Evolutionary conservation across 2,888 invertebrate species (phyloP).

Genomic region (Hypomecis punctinalis): DNA sequence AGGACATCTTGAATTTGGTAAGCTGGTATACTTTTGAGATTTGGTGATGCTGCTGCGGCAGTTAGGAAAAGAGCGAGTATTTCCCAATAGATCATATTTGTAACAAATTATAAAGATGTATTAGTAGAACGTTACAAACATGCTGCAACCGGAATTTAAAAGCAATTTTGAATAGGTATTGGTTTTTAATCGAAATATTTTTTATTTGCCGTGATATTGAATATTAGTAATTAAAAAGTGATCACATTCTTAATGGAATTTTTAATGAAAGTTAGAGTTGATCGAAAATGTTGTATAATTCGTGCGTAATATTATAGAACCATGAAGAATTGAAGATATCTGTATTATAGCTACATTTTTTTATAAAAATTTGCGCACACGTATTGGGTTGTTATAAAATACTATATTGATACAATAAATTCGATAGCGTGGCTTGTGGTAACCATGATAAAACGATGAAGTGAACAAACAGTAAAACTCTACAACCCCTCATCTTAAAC

Average conservation of each 20-base stretch:
- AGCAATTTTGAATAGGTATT: constrained; percentile 3
- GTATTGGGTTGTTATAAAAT: no score
- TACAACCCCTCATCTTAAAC: no score
- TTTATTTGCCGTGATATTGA: constrained; percentile 24
- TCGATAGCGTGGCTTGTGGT: no score
- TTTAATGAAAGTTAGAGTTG: neutral
- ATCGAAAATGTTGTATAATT: neutral
- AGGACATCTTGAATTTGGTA: constrained; percentile 16
- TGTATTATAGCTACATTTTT: no score
- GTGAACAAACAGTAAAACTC: no score
- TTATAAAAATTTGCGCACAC: no score
- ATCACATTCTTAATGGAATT: constrained; percentile 7
- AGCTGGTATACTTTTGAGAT: neutral
- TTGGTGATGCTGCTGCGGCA: neutral
- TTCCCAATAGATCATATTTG: neutral
- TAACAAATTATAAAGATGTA: neutral
- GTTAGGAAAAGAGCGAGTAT: constrained; percentile 6
- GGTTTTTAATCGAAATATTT: constrained; percentile 10
- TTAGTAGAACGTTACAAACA: neutral
- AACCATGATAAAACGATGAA: no score
- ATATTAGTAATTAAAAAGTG: constrained; percentile 7
- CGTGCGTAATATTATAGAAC: no score
- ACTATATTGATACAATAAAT: no score
- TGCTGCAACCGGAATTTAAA: constrained; percentile 3
- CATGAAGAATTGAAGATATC: no score